Evolutionary conservation across 2,888 invertebrate species (phyloP).

Genomic region (Volucella zonaria): DNA sequence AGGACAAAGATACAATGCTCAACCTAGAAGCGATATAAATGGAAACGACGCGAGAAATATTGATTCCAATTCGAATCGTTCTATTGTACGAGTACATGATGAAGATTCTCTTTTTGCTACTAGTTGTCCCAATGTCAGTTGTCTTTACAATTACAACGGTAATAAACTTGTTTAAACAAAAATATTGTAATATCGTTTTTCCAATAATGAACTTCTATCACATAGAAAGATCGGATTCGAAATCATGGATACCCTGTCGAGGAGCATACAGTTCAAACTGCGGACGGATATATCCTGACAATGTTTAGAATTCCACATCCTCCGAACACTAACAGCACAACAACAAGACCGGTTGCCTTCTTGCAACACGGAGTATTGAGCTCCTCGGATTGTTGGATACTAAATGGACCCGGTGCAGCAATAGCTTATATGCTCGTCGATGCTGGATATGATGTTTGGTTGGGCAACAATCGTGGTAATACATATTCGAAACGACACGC

Average conservation of each 20-base stretch:
- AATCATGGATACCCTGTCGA: constrained; percentile 86
- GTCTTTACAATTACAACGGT: constrained; percentile 2
- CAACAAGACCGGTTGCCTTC: constrained; percentile 82
- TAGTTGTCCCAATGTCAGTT: neutral
- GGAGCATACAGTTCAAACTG: constrained; percentile 87
- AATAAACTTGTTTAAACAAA: neutral
- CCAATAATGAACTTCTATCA: neutral
- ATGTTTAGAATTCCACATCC: constrained; percentile 89
- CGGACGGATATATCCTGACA: constrained; percentile 92
- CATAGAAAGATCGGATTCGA: constrained; percentile 77
- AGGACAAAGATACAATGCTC: constrained; percentile 35
- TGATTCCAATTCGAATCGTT: constrained; percentile 4
- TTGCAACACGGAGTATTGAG: constrained; percentile 89
- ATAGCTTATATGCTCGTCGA: constrained; percentile 84
- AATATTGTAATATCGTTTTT: neutral
- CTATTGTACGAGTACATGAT: constrained; percentile 5
- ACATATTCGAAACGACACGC: constrained; percentile 84
- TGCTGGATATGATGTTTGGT: constrained; percentile 90
- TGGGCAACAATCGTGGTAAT: constrained; percentile 91
- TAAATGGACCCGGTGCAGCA: constrained; percentile 87
- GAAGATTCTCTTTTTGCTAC: constrained; percentile 55
- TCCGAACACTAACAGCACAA: constrained; percentile 56
- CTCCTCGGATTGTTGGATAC: constrained; percentile 89
- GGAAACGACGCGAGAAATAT: neutral
- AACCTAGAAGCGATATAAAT: constrained; percentile 20